These are phyloP conservation scores for Morpho deidamia DNA, from an alignment of 2,888 invertebrate species.

Conservation along the genomic window DNA sequence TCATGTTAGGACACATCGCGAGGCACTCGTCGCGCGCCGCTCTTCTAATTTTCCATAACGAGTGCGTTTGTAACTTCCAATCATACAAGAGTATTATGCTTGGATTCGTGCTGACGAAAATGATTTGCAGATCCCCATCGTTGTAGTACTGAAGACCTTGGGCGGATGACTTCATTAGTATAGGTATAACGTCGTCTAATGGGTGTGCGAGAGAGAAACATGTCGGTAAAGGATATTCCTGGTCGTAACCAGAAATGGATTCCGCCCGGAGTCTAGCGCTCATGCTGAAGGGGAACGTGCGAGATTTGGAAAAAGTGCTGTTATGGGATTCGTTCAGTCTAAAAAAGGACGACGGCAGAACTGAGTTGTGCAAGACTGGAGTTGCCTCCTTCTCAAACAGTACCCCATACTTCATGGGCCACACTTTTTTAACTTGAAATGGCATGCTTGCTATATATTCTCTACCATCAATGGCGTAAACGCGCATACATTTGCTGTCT, in stretches of 20 bases:
- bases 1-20: constrained; percentile 75
- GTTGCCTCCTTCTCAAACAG: constrained; percentile 85
- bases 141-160: constrained; percentile 79
- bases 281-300: constrained; percentile 49
- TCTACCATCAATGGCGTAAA: constrained; percentile 88
- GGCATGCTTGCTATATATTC: constrained; percentile 90
- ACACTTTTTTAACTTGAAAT: constrained; percentile 87
- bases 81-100: constrained; percentile 91
- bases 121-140: constrained; percentile 82
- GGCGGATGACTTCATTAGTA: constrained; percentile 83
- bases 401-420: constrained; percentile 92
- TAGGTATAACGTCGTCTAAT: constrained; percentile 92
- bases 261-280: constrained; percentile 59
- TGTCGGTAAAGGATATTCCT: constrained; percentile 82
- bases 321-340: constrained; percentile 62
- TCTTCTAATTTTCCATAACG: constrained; percentile 88
- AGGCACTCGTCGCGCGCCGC: constrained; percentile 85
- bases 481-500: constrained; percentile 86
- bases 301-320: constrained; percentile 52
- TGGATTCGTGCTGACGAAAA: constrained; percentile 86
- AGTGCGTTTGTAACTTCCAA: constrained; percentile 86
- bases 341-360: constrained; percentile 50
- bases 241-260: constrained; percentile 54
- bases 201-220: constrained; percentile 94
- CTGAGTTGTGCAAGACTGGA: constrained; percentile 47